A percentile compares a stretch with the other conserved stretches of the same genome.
These are phyloP conservation scores for Anastatus disparis DNA, from an alignment of 1,140 invertebrate species.

Conservation along the genomic window DNA sequence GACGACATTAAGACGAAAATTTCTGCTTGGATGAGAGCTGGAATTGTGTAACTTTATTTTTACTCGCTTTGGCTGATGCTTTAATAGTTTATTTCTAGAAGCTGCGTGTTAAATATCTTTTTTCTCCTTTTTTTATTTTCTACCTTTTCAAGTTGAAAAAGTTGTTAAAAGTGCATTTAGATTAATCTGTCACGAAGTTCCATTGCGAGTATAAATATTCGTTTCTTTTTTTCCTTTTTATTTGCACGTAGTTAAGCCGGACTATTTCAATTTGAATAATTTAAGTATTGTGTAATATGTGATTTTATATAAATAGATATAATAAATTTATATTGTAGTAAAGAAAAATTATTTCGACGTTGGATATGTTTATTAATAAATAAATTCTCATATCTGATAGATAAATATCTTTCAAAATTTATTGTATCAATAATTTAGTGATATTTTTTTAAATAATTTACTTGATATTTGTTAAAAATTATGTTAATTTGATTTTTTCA, in stretches of 20 bases:
- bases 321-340: no score
- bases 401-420: no score
- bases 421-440: no score
- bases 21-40: not conserved
- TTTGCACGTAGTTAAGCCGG: not conserved
- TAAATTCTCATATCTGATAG: no score
- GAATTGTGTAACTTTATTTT: conserved; percentile 10
- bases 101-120: not conserved
- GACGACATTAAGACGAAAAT: no score
- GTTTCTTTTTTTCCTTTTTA: conserved; percentile 16
- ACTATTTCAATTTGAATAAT: conserved; percentile 7
- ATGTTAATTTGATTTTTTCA: no score
- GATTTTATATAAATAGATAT: no score
- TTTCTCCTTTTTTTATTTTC: conserved; percentile 13
- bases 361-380: no score
- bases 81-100: not conserved
- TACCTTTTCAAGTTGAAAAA: conserved; percentile 6
- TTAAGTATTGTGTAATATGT: not conserved
- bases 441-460: no score
- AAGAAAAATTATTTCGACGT: no score
- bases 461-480: no score
- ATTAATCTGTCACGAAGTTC: conserved; percentile 29
- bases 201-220: not conserved
- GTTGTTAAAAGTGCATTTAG: conserved; percentile 16
- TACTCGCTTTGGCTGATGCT: not conserved